Percentiles rank a stretch among this genome's conserved stretches.
Conservation (phyloP, 2,888 invertebrate genomes). For the Buathra laborator region DNA sequence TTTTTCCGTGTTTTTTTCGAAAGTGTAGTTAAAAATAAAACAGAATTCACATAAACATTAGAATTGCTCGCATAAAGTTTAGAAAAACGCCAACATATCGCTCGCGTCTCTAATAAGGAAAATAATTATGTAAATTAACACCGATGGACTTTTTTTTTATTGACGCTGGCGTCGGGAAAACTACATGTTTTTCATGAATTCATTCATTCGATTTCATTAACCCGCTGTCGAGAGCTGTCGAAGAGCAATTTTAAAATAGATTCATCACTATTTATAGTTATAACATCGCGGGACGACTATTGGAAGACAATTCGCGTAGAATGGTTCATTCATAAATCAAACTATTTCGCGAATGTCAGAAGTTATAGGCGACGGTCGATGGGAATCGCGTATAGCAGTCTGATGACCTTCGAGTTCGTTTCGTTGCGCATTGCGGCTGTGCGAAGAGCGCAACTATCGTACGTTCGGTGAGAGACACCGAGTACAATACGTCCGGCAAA, state of each 20-base stretch:
- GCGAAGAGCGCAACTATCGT: constrained; percentile 38
- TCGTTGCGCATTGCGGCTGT: constrained; percentile 68
- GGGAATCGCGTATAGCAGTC: constrained; percentile 52
- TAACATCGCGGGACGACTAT: neutral
- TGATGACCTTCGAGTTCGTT: constrained; percentile 58
- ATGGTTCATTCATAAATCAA: constrained; percentile 59
- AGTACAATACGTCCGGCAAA: neutral
- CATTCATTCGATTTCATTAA: neutral
- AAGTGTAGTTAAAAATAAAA: no score
- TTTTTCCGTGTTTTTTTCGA: no score
- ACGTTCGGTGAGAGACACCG: constrained; percentile 20
- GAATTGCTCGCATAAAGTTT: no score
- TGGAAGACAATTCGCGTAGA: constrained; percentile 28
- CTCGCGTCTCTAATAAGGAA: no score
- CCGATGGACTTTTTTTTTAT: neutral
- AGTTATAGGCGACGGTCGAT: constrained; percentile 49
- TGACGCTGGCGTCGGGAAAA: neutral
- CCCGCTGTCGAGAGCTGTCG: neutral
- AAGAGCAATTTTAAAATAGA: neutral
- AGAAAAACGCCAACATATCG: no score
- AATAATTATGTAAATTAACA: neutral
- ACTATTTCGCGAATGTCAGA: constrained; percentile 43
- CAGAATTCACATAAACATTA: no score
- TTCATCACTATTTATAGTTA: constrained; percentile 1
- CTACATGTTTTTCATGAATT: neutral